Base-by-base conservation (phyloP, 2,797 vertebrate genomes). In the Helostoma temminkii region DNA sequence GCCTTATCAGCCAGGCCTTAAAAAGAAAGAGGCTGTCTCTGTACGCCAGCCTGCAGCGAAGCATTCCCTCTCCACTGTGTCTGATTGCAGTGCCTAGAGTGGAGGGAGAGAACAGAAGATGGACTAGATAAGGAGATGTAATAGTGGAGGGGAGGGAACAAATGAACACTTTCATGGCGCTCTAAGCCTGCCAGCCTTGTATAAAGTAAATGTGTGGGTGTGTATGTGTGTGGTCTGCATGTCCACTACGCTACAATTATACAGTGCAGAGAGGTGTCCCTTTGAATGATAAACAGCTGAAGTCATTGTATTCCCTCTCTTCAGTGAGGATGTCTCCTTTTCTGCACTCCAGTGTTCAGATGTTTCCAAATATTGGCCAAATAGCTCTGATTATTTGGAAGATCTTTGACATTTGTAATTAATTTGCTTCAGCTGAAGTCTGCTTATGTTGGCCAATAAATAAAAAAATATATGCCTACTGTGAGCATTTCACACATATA, bases 1-100 rank as follows among this genome's bases (percentile, higher is more conserved):
- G 72, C 83, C 84, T 87, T 85, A 86, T 90, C 88, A 78, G 68
- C 43, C 56, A 53, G 83, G 74, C 86, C 78, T 85, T 78, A 68
- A 73, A 80, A 76, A 66, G 66, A 67, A 65, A 63, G 70, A 60
- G 66, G 36, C 59, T 76, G 66, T 70, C 43, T 77, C 67, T 68
- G 67, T 34, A 21, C 4, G 34, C 53, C 26, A 9, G 46, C 69
- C 72, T 48, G 49, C 69, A 76, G 75, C 24, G 18, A 72, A 76
- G 64, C 72, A 68, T 79, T 59, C 47, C 63, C 66, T 62, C 30
- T 78, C 56, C 64, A 34, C 56, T 41, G 63, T 42, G 42, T 62
- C 70, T 88, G 84, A 88, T 83, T 88, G 84, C 82, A 69, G 34
- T 18, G 54, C 45, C 53, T 26, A 14, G 61, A 76, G 55, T 66